Conservation (phyloP, 2,888 invertebrate genomes). For the Aphodius sticticus region DNA sequence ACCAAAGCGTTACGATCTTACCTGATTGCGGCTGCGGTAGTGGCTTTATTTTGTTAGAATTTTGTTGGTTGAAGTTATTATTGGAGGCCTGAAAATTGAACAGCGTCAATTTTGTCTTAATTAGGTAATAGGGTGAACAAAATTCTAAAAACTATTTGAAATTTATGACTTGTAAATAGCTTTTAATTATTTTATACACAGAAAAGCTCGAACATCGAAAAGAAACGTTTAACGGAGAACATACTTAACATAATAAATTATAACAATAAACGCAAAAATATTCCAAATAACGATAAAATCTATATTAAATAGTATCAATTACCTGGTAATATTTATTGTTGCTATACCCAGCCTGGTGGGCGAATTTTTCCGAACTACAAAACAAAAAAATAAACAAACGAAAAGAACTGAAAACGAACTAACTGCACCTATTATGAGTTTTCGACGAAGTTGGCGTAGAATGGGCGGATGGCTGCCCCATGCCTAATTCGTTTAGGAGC, state of each 20-base stretch:
- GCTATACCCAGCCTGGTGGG: slow-evolving; percentile 41
- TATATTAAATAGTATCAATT: slow-evolving; percentile 28
- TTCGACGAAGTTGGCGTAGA: slow-evolving; percentile 47
- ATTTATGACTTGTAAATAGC: too few relatives aligned
- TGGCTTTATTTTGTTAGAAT: slow-evolving; percentile 47
- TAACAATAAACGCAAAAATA: neutral
- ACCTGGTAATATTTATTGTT: slow-evolving; percentile 49
- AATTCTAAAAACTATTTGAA: too few relatives aligned
- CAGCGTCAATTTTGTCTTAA: neutral
- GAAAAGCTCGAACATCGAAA: neutral
- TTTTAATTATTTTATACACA: too few relatives aligned
- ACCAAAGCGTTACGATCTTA: slow-evolving; percentile 36
- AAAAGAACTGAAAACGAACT: slow-evolving; percentile 38
- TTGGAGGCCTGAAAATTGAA: slow-evolving; percentile 47
- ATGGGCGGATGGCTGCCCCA: slow-evolving; percentile 45
- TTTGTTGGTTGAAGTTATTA: slow-evolving; percentile 49
- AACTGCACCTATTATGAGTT: slow-evolving; percentile 56
- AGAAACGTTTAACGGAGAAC: neutral
- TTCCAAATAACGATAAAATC: neutral
- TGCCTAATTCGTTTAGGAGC: slow-evolving; percentile 49
- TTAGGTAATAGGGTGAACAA: too few relatives aligned
- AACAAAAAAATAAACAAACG: slow-evolving; percentile 35
- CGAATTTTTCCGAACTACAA: slow-evolving; percentile 45
- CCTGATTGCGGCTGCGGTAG: slow-evolving; percentile 46
- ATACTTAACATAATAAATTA: too few relatives aligned